Evolutionary conservation across 2,797 vertebrate species (phyloP).

Genomic region (Taeniopygia guttata): DNA sequence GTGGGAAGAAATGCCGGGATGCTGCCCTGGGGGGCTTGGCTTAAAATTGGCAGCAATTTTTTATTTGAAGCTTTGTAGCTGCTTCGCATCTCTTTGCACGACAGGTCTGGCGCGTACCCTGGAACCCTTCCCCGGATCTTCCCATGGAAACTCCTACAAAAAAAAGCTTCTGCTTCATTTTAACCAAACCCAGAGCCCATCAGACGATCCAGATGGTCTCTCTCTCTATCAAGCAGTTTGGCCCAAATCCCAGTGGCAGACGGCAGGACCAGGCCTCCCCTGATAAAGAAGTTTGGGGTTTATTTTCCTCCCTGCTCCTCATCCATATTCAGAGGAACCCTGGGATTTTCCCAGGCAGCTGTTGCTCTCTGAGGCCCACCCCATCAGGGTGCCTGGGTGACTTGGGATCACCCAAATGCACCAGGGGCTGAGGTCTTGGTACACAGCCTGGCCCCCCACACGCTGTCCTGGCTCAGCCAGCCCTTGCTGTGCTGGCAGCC

Average conservation of each 20-base stretch:
- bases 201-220: conserved; percentile 64
- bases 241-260: conserved; percentile 59
- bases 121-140: conserved; percentile 39
- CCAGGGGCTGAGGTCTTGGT: background rate
- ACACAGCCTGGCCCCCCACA: rapidly evolving
- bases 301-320: conserved; percentile 19
- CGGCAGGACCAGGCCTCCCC: conserved; percentile 41
- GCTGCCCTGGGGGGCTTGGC: background rate
- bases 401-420: background rate
- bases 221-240: conserved; percentile 57
- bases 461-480: background rate
- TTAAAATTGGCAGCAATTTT: conserved; percentile 40
- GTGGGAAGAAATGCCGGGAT: background rate
- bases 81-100: conserved; percentile 42
- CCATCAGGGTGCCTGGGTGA: background rate
- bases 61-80: conserved; percentile 63
- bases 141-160: conserved; percentile 45
- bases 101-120: conserved; percentile 56
- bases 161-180: conserved; percentile 52
- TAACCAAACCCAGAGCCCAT: conserved; percentile 62
- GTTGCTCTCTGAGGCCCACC: background rate
- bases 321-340: conserved; percentile 24
- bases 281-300: conserved; percentile 33
- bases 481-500: background rate
- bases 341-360: background rate